These are phyloP conservation scores for Sylvia borin DNA, from an alignment of 2,797 vertebrate genomes.

Conservation along the genomic window DNA sequence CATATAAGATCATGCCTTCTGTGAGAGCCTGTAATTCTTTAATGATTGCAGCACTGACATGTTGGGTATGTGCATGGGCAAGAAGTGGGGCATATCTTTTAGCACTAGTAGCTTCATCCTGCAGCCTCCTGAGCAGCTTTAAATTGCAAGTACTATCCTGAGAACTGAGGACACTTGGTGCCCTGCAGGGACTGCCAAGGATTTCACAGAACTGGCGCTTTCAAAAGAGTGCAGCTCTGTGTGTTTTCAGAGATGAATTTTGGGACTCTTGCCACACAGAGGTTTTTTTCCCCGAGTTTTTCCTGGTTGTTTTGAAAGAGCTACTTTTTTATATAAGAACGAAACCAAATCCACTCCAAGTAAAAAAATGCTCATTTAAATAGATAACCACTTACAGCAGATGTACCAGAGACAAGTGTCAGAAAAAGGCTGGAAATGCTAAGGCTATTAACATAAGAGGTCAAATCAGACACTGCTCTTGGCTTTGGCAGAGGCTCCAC, in stretches of 20 bases:
- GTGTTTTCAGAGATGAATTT: slow-evolving; percentile 58
- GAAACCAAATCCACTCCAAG: slow-evolving; percentile 31
- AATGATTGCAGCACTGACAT: neutral
- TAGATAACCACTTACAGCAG: slow-evolving; percentile 32
- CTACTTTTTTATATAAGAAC: neutral
- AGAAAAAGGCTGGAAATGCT: slow-evolving; percentile 22
- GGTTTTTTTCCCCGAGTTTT: slow-evolving; percentile 31
- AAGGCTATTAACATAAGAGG: slow-evolving; percentile 30
- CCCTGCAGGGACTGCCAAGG: slow-evolving; percentile 31
- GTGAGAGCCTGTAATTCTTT: slow-evolving; percentile 9
- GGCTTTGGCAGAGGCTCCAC: neutral
- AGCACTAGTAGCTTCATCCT: neutral
- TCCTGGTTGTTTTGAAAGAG: slow-evolving; percentile 27
- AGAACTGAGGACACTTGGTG: slow-evolving; percentile 29
- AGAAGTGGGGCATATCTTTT: slow-evolving; percentile 12
- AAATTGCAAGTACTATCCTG: slow-evolving; percentile 20
- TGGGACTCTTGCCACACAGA: slow-evolving; percentile 40
- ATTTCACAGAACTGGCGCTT: slow-evolving; percentile 32
- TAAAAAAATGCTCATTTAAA: slow-evolving; percentile 30
- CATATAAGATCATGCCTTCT: neutral
- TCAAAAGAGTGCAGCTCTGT: slow-evolving; percentile 28
- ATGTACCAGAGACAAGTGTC: neutral
- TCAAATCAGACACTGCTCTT: slow-evolving; percentile 1
- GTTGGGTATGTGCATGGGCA: neutral
- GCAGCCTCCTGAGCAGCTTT: slow-evolving; percentile 16